phyloP scores from a whole-genome alignment of 2,797 vertebrate species.

The Balearica regulorum region DNA sequence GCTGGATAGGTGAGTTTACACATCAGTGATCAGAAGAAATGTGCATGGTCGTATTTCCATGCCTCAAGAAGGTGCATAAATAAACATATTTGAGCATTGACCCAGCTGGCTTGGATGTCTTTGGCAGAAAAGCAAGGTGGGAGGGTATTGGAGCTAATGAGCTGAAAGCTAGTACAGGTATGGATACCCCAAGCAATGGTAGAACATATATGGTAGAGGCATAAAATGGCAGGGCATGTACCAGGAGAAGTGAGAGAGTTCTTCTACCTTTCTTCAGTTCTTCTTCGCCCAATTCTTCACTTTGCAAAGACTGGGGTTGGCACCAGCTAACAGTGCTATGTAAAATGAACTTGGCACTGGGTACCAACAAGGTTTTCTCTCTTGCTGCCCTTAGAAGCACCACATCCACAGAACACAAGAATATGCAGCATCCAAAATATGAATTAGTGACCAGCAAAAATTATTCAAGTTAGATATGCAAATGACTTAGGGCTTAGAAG shows the following conservation, averaged over 20 bases:
- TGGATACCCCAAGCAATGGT: neutral
- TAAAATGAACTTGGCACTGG: neutral
- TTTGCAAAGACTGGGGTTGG: neutral
- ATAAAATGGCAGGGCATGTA: neutral
- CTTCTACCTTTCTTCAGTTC: neutral
- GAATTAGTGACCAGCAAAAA: neutral
- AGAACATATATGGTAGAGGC: neutral
- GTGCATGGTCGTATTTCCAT: neutral
- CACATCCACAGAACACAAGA: neutral
- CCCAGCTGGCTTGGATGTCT: neutral
- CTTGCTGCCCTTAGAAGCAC: neutral
- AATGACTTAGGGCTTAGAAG: neutral
- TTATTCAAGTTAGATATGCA: neutral
- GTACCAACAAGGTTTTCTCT: neutral
- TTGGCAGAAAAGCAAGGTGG: neutral
- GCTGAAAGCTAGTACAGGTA: neutral
- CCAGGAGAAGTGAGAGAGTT: neutral
- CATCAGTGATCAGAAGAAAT: neutral
- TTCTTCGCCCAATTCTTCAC: neutral
- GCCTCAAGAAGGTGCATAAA: neutral
- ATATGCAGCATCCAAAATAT: neutral
- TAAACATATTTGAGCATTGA: neutral
- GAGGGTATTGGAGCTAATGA: neutral
- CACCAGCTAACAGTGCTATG: neutral
- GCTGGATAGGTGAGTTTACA: neutral